Evolutionary conservation across 2,888 invertebrate genomes (phyloP).

Genomic region (Apamea anceps): DNA sequence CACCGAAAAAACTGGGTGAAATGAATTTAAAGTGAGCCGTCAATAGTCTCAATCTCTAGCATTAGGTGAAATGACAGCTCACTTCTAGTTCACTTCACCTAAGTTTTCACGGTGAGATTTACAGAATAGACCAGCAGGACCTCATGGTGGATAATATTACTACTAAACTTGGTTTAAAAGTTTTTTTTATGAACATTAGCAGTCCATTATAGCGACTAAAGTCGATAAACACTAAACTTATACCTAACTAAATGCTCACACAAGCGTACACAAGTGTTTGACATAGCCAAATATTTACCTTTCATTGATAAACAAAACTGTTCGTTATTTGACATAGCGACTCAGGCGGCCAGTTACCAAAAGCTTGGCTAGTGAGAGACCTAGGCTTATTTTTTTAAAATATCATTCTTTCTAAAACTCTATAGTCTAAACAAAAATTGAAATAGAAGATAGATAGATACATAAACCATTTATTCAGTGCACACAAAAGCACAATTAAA

Average conservation of each 20-base stretch:
- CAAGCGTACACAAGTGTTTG: neutral
- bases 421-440: constrained; percentile 9
- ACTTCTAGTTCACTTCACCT: neutral
- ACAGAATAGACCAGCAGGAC: too few relatives aligned
- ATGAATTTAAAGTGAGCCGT: neutral
- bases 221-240: neutral
- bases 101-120: neutral
- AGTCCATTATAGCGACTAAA: neutral
- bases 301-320: constrained; percentile 2
- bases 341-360: neutral
- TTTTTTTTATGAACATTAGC: neutral
- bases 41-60: neutral
- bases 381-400: constrained; percentile 25
- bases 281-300: neutral
- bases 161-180: neutral
- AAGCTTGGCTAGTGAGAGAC: constrained; percentile 4
- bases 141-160: neutral
- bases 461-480: neutral
- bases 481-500: neutral
- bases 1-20: neutral
- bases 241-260: neutral
- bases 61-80: neutral
- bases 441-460: constrained; percentile 10
- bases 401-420: constrained; percentile 5
- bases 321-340: neutral